phyloP scores from a whole-genome alignment of 2,797 vertebrate species.

The Dendrocincla fuliginosa region DNA sequence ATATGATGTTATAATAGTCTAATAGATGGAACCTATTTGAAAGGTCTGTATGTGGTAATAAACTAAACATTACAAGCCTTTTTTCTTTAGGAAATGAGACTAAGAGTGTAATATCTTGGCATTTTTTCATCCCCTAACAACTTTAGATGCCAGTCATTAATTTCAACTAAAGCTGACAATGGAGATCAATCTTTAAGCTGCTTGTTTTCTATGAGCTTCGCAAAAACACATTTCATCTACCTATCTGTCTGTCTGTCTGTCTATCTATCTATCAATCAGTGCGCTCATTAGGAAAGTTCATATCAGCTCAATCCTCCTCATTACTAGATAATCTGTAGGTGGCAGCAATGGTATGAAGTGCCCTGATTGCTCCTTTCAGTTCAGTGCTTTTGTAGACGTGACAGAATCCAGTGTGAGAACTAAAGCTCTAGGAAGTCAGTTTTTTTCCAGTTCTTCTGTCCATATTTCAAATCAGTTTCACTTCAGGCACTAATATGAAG shows the following conservation, averaged over 20 bases:
- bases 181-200: background rate
- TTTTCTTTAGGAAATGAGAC: background rate
- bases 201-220: background rate
- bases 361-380: background rate
- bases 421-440: background rate
- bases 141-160: background rate
- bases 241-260: too few relatives aligned
- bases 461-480: background rate
- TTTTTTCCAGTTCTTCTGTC: background rate
- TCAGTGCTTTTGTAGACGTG: background rate
- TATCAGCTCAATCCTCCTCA: background rate
- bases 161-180: background rate
- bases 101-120: background rate
- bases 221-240: background rate
- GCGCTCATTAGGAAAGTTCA: background rate
- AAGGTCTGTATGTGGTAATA: background rate
- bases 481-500: background rate
- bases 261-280: background rate
- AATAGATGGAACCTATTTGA: background rate
- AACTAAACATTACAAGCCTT: background rate
- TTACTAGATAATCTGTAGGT: slow-evolving; percentile 26
- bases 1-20: background rate
- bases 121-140: background rate
- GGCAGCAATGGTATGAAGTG: slow-evolving; percentile 31
- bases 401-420: background rate